phyloP scores from a whole-genome alignment of 1,140 invertebrate genomes.

The Trachelipus rathkii region DNA sequence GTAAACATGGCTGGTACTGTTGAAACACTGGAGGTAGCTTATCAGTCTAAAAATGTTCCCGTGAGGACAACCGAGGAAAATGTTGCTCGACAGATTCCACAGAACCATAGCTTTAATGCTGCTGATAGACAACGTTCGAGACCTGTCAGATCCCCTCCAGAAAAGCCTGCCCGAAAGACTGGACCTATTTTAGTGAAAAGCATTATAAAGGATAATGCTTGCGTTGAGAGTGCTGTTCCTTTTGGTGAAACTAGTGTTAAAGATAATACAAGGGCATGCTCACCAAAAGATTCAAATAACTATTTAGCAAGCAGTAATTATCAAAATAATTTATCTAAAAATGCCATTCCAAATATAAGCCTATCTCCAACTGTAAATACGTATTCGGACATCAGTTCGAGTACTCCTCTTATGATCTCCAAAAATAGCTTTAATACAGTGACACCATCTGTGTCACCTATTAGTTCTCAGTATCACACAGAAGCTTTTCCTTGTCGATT shows the following conservation, averaged over 20 bases:
- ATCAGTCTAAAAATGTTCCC: not conserved
- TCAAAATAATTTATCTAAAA: not conserved
- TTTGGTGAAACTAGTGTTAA: not conserved
- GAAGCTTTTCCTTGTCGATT: not conserved
- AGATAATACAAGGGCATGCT: not conserved
- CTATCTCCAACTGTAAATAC: not conserved
- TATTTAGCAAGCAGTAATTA: not conserved
- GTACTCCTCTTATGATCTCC: not conserved
- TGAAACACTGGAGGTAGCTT: not conserved
- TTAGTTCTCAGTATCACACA: not conserved
- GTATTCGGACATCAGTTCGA: not conserved
- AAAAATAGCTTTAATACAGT: not conserved
- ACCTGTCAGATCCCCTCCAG: not conserved
- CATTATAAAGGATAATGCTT: not conserved
- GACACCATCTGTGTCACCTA: not conserved
- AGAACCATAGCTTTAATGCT: not conserved
- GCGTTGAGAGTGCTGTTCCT: not conserved
- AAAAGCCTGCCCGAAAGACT: not conserved
- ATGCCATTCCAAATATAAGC: not conserved
- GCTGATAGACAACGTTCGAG: not conserved
- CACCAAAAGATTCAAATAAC: not conserved
- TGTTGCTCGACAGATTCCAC: not conserved
- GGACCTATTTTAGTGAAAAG: not conserved
- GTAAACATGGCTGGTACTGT: not conserved
- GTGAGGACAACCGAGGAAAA: not conserved